Percentiles rank a stretch among this genome's conserved stretches.
Conservation (phyloP, 2,888 invertebrate genomes). For the Amiota minor region DNA sequence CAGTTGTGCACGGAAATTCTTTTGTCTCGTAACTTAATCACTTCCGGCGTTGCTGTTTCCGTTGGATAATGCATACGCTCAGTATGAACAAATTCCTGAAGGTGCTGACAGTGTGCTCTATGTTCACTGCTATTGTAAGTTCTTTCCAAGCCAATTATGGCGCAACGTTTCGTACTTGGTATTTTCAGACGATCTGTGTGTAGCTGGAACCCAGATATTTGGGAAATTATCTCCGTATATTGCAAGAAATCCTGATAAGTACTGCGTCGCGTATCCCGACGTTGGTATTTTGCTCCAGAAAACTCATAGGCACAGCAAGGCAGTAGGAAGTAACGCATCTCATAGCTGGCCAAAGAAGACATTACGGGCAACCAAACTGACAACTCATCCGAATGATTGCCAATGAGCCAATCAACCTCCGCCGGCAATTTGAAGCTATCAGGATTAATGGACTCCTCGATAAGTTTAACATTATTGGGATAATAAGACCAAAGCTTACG, state of each 20-base stretch:
- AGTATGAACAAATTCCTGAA: conserved; percentile 44
- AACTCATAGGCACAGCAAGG: conserved; percentile 97
- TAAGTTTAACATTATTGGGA: conserved; percentile 78
- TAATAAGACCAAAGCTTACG: conserved; percentile 92
- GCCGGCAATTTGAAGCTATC: conserved; percentile 75
- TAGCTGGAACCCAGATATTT: conserved; percentile 83
- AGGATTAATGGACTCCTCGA: conserved; percentile 75
- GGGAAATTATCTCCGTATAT: conserved; percentile 78
- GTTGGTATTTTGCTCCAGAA: conserved; percentile 86
- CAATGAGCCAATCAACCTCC: conserved; percentile 93
- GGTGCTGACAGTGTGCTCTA: conserved; percentile 39
- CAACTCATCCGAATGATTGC: conserved; percentile 99
- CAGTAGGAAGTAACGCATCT: conserved; percentile 88
- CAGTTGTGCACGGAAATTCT: conserved; percentile 88
- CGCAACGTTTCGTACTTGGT: conserved; percentile 95
- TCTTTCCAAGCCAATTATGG: conserved; percentile 79
- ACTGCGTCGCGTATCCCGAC: conserved; percentile 81
- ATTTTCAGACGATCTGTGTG: conserved; percentile 90
- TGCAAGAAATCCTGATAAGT: conserved; percentile 85
- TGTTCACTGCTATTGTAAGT: conserved; percentile 71
- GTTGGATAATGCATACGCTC: conserved; percentile 39
- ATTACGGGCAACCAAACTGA: conserved; percentile 98
- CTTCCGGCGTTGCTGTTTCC: background rate
- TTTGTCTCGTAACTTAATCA: conserved; percentile 78
- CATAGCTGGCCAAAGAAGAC: conserved; percentile 83